Evolutionary conservation across 2,113 vertebrate genomes (phyloP).

Genomic region (Typhlomys cinereus): DNA sequence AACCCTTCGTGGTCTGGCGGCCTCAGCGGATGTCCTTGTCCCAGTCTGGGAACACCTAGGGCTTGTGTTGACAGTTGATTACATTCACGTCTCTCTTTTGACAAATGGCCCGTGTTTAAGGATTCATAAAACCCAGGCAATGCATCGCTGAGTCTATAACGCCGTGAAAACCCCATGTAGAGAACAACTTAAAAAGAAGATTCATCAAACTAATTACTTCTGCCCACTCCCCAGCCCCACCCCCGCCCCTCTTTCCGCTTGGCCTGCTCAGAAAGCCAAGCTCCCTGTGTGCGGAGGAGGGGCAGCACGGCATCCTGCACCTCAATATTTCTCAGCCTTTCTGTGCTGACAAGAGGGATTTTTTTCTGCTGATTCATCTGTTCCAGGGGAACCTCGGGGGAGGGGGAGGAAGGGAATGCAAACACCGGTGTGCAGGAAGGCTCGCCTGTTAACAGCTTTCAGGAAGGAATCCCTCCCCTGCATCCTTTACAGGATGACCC

Average conservation of each 20-base stretch:
- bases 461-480: neutral
- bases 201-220: slow-evolving; percentile 80
- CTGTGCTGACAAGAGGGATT: slow-evolving; percentile 46
- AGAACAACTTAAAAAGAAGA: slow-evolving; percentile 75
- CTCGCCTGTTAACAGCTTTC: neutral
- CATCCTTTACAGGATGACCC: no score
- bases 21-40: slow-evolving; percentile 69
- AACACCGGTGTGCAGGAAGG: neutral
- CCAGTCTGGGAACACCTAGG: slow-evolving; percentile 36
- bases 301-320: neutral
- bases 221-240: slow-evolving; percentile 17
- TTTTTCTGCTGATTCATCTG: slow-evolving; percentile 69
- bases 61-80: slow-evolving; percentile 58
- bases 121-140: slow-evolving; percentile 75
- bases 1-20: slow-evolving; percentile 55
- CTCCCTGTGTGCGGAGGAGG: slow-evolving; percentile 18
- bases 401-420: neutral
- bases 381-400: neutral
- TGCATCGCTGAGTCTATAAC: slow-evolving; percentile 68
- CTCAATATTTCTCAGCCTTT: slow-evolving; percentile 55
- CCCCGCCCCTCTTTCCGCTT: slow-evolving; percentile 55
- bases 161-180: slow-evolving; percentile 65
- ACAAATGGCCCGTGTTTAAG: slow-evolving; percentile 60
- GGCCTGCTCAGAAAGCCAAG: slow-evolving; percentile 57
- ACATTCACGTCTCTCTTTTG: slow-evolving; percentile 65